phyloP scores from a whole-genome alignment of 2,113 vertebrate genomes.

The Columba livia region DNA sequence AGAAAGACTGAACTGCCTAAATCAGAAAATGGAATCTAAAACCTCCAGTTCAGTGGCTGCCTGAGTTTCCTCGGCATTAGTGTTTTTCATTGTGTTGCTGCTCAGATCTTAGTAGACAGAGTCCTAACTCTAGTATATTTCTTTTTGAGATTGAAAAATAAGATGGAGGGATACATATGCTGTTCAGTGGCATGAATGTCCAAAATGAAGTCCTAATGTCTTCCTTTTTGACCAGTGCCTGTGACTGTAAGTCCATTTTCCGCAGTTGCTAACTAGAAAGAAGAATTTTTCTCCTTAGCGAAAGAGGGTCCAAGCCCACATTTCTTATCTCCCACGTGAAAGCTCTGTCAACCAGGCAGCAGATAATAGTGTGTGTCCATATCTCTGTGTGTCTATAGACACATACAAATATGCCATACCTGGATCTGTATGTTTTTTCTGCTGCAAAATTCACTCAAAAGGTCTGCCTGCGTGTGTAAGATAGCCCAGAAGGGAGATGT shows the following conservation, averaged over 20 bases:
- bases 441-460: background rate
- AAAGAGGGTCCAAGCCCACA: background rate
- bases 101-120: background rate
- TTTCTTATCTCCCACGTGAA: background rate
- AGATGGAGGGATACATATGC: background rate
- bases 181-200: background rate
- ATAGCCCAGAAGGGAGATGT: background rate
- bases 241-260: rapidly evolving
- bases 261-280: background rate
- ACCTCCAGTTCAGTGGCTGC: background rate
- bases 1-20: background rate
- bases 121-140: background rate
- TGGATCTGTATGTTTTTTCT: background rate
- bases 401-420: background rate
- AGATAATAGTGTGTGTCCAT: background rate
- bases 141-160: background rate
- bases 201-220: background rate
- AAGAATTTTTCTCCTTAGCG: background rate
- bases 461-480: background rate
- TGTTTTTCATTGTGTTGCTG: background rate
- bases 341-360: background rate
- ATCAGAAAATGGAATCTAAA: conserved; percentile 37
- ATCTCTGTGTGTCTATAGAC: background rate
- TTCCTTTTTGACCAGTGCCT: background rate
- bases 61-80: background rate